Evolutionary conservation across 1,140 invertebrate genomes (phyloP).

Genomic region (Tetramorium parvispinum): DNA sequence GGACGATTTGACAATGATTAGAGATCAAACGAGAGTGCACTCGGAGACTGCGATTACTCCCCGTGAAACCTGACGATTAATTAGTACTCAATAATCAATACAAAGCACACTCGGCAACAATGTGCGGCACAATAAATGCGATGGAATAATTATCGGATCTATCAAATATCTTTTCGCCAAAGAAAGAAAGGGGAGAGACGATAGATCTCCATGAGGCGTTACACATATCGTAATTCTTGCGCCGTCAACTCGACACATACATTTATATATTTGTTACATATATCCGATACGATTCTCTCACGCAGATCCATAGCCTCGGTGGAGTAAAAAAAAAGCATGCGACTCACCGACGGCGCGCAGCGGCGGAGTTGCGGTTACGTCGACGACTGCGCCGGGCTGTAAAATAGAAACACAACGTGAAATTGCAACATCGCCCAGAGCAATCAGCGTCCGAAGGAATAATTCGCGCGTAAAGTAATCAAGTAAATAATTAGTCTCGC

Average conservation of each 20-base stretch:
- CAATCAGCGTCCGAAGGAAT: not conserved
- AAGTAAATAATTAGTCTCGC: slow-evolving; percentile 8
- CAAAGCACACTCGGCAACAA: too few species aligned
- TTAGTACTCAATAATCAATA: too few species aligned
- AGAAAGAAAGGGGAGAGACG: too few species aligned
- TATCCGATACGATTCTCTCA: not conserved
- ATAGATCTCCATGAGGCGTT: not conserved
- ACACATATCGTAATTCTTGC: not conserved
- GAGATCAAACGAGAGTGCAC: too few species aligned
- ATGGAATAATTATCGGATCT: too few species aligned
- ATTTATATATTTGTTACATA: not conserved
- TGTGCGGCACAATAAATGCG: too few species aligned
- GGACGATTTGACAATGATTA: not conserved
- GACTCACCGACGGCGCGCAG: not conserved
- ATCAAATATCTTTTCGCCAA: too few species aligned
- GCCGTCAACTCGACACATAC: not conserved
- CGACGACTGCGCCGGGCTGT: not conserved
- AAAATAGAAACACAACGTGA: not conserved
- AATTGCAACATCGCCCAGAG: not conserved
- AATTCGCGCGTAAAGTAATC: not conserved
- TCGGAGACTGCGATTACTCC: not conserved
- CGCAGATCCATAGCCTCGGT: not conserved
- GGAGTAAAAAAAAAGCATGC: not conserved
- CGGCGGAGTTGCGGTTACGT: not conserved
- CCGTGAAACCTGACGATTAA: too few species aligned